Evolutionary conservation across 2,113 vertebrate species (phyloP).

Genomic region (Urocitellus parryii): DNA sequence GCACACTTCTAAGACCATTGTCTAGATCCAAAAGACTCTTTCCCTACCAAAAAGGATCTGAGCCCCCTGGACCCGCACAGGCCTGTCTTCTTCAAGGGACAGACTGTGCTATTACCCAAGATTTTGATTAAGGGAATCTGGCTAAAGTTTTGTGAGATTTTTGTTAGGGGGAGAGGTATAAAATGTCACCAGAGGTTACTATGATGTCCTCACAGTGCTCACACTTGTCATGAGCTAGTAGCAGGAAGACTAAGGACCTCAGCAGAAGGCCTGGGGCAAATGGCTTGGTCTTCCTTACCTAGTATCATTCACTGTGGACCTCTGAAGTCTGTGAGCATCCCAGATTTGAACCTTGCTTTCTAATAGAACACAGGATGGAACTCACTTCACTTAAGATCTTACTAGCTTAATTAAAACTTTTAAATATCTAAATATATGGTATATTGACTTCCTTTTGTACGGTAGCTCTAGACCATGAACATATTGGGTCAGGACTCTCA

Average conservation of each 20-base stretch:
- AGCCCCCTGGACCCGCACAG: background rate
- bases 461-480: background rate
- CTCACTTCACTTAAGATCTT: background rate
- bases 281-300: background rate
- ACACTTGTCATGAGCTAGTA: background rate
- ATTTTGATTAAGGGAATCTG: background rate
- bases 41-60: background rate
- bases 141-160: background rate
- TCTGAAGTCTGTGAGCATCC: background rate
- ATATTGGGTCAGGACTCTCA: background rate
- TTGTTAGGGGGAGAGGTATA: background rate
- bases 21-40: background rate
- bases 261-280: background rate
- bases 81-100: background rate
- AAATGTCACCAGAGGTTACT: background rate
- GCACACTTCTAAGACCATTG: background rate
- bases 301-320: background rate
- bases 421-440: background rate
- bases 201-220: background rate
- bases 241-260: background rate
- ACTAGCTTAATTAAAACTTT: background rate
- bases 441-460: background rate
- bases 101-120: background rate
- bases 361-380: background rate
- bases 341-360: background rate